Base-by-base conservation (phyloP, 2,113 vertebrate genomes). In the Catagonus wagneri region DNA sequence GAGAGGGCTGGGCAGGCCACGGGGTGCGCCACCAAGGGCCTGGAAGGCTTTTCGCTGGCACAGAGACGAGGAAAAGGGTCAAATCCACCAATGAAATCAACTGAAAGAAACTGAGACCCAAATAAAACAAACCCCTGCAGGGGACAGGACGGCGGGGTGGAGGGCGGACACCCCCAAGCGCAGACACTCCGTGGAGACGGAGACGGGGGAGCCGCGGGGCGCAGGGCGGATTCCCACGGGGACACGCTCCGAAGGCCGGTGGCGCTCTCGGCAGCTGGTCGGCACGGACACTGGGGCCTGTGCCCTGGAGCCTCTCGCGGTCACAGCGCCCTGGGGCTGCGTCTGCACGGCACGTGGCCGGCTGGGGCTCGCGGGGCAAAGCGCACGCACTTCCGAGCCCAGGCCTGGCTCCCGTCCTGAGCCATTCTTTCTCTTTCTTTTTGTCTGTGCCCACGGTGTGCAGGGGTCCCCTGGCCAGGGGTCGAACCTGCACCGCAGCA, bases 81-180 rank as follows among this genome's bases (percentile, higher is more conserved):
- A 99, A 99, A 99, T 99, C 99, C 99, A 99, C 99, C 99, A 99
- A 99, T 99, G 99, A 99, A 99, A 99, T 99, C 99, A 99, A 99
- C 99, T 99, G 99, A 99, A 99, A 99, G 96, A 98, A 99, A 99
- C 95, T 23, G 95, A 98, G 98, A 98, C 97, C 98, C 98, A 98
- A 98, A 98, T 98, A 98, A 98, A 98, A 95, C 65, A 89, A 97
- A 92, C 84, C 72, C 87, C 91, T 94, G 96, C 69, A 5, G 94
- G 95, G 97, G 96, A 72, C 91, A 94, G 39, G 97, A 92, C 83
- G 97, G 97, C 83, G 80, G 94, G 95, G 95, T 39, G 84, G 50
- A 85, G 52, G 84, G 16, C 17, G 15, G n/a, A n/a, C n/a, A n/a
- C 3, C 1, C 16, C 29, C 13, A 7, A 11, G 10, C 19, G 6